Percentiles rank a stretch among this genome's conserved stretches.
Conservation (phyloP, 2,888 invertebrate genomes). For the Caenorhabditis sulstoni region DNA sequence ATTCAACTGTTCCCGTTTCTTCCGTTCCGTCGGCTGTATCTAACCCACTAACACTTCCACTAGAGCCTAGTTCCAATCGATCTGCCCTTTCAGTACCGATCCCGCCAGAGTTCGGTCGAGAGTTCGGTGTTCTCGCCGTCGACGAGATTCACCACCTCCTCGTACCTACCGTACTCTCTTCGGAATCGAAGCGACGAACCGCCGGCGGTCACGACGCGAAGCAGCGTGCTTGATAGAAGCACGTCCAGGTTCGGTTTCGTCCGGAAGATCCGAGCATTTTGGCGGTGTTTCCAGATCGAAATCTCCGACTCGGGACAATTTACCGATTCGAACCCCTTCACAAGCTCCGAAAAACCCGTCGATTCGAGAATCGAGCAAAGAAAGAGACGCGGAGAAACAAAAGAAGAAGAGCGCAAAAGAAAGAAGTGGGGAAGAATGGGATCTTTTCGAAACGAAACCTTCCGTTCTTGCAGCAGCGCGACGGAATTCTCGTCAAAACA, state of each 20-base stretch:
- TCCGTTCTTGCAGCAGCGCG: constrained; percentile 65
- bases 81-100: constrained; percentile 43
- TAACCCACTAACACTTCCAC: not conserved
- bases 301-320: constrained; percentile 55
- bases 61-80: not conserved
- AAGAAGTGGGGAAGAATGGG: constrained; percentile 55
- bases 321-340: constrained; percentile 38
- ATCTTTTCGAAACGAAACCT: not conserved
- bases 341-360: constrained; percentile 58
- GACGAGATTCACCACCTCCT: constrained; percentile 48
- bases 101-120: constrained; percentile 56
- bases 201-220: constrained; percentile 22
- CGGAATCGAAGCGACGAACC: constrained; percentile 37
- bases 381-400: constrained; percentile 56
- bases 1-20: not conserved
- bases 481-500: constrained; percentile 65
- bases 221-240: constrained; percentile 42
- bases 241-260: constrained; percentile 43
- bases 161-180: constrained; percentile 47
- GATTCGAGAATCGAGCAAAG: constrained; percentile 62
- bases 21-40: not conserved
- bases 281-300: constrained; percentile 31
- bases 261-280: not conserved
- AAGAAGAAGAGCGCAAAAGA: constrained; percentile 55
- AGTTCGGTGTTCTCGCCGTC: constrained; percentile 53